Percentiles rank a stretch among this genome's conserved stretches.
phyloP scores from a whole-genome alignment of 2,797 vertebrate genomes.

The Neosilurus hyrtlii region DNA sequence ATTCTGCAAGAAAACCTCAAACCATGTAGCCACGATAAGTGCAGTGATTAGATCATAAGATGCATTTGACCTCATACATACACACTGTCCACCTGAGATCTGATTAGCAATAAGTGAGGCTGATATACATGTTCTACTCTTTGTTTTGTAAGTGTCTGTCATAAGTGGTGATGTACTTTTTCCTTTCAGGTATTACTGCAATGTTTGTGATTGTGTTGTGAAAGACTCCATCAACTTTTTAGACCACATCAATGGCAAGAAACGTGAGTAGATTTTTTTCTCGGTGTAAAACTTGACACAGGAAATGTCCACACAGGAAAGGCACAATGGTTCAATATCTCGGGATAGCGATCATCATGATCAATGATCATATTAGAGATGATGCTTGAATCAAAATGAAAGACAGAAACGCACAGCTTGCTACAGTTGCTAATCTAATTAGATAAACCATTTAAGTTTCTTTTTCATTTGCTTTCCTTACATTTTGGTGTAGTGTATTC shows the following conservation, averaged over 20 bases:
- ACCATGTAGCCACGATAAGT: not conserved
- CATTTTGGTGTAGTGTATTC: too few species aligned
- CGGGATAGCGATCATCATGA: too few species aligned
- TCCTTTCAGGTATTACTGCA: conserved; percentile 88
- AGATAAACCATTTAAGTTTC: too few species aligned
- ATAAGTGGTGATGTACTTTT: not conserved
- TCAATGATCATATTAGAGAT: too few species aligned
- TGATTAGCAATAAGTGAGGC: not conserved
- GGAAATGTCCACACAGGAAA: too few species aligned
- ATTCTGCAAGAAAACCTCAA: not conserved
- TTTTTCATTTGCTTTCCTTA: too few species aligned
- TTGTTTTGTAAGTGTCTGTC: not conserved
- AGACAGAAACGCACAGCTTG: too few species aligned
- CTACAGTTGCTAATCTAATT: too few species aligned
- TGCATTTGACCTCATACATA: not conserved
- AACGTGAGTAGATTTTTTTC: conserved; percentile 80
- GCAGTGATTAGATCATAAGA: not conserved
- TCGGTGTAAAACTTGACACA: not conserved
- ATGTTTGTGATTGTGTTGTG: conserved; percentile 96
- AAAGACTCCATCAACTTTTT: conserved; percentile 98
- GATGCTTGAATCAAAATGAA: too few species aligned
- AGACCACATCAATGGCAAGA: conserved; percentile 98
- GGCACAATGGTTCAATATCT: too few species aligned
- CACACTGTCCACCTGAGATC: not conserved
- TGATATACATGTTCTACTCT: not conserved